Conservation (phyloP, 2,113 vertebrate genomes). For the Heterochromis multidens region DNA sequence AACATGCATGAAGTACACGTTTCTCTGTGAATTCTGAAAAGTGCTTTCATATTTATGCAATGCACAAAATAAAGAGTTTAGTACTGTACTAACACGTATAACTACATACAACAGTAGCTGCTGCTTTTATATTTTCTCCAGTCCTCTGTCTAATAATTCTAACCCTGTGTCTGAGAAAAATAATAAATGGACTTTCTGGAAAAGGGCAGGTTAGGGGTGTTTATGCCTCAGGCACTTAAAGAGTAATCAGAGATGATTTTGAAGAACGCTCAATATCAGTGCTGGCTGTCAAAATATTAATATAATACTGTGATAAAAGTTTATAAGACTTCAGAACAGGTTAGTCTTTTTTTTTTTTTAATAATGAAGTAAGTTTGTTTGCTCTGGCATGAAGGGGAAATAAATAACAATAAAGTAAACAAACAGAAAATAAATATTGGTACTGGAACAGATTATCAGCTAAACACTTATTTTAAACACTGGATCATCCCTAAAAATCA, state of each 20-base stretch:
- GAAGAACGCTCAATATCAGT: too few relatives aligned
- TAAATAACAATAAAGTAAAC: background rate
- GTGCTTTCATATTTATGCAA: background rate
- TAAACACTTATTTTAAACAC: background rate
- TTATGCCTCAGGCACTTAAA: too few relatives aligned
- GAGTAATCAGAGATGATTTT: too few relatives aligned
- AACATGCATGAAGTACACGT: accelerated
- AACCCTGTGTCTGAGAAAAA: too few relatives aligned
- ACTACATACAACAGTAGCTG: accelerated
- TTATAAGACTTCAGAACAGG: background rate
- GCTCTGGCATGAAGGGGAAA: background rate
- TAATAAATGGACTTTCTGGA: too few relatives aligned
- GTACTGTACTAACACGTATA: accelerated
- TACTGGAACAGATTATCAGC: background rate
- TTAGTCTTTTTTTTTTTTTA: accelerated
- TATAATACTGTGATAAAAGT: accelerated
- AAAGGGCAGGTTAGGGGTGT: too few relatives aligned
- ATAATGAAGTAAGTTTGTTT: background rate
- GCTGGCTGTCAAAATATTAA: too few relatives aligned
- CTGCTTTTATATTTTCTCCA: background rate
- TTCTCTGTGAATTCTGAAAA: background rate
- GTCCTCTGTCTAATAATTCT: too few relatives aligned
- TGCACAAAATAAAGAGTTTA: accelerated
- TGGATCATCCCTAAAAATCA: background rate
- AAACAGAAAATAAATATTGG: accelerated